Conservation (phyloP, 2,797 vertebrate species). For the Propithecus perrieri region DNA sequence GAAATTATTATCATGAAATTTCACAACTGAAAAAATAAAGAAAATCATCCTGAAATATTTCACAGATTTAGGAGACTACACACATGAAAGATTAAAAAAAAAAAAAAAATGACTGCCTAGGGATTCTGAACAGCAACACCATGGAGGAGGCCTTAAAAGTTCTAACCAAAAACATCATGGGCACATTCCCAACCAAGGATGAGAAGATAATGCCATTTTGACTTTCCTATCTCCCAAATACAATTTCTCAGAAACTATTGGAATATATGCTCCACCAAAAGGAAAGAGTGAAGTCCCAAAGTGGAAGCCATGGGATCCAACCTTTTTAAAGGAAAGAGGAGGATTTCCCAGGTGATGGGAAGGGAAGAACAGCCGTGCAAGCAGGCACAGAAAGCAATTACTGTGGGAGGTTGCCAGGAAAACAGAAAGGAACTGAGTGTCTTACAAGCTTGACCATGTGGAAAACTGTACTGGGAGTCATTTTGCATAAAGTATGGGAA, state of each 20-base stretch:
- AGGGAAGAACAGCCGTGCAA: accelerated
- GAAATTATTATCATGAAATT: not conserved
- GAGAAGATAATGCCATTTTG: not conserved
- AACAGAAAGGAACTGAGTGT: not conserved
- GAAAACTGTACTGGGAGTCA: not conserved
- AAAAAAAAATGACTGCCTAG: not conserved
- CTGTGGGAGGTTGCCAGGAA: not conserved
- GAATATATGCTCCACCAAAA: not conserved
- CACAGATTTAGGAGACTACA: not conserved
- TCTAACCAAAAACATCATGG: not conserved
- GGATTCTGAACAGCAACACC: not conserved
- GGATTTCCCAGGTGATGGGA: not conserved
- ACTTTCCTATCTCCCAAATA: not conserved
- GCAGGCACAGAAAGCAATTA: not conserved
- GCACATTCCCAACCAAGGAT: not conserved
- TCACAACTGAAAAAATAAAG: not conserved
- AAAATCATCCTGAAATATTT: not conserved
- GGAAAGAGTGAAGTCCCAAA: not conserved
- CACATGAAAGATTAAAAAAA: not conserved
- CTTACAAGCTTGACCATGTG: not conserved
- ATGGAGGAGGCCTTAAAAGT: not conserved
- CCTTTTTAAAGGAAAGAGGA: not conserved
- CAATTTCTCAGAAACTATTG: not conserved
- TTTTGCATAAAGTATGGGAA: not conserved
- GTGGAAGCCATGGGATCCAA: not conserved